Conservation (phyloP, 2,113 vertebrate species). For the Nannobrachium achirus region DNA sequence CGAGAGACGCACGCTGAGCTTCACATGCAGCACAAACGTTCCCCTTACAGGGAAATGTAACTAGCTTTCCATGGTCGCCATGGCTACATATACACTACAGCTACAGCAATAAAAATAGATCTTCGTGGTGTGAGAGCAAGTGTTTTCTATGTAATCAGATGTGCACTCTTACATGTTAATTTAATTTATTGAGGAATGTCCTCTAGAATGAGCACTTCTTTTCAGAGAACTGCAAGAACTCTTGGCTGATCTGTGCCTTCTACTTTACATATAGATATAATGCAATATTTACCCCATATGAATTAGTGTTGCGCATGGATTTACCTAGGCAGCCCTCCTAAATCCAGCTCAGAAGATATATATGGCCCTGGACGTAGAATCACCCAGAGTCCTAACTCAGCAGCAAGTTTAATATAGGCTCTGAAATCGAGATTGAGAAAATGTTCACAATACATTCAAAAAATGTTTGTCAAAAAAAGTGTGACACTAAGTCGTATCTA, state of each 20-base stretch:
- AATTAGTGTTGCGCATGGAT: neutral
- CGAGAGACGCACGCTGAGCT: constrained; percentile 11
- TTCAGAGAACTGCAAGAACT: neutral
- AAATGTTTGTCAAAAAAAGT: neutral
- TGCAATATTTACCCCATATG: neutral
- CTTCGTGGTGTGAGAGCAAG: constrained; percentile 29
- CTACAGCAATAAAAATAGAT: constrained; percentile 9
- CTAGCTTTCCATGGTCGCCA: constrained; percentile 1
- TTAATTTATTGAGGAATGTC: constrained; percentile 13
- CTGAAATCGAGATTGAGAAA: constrained; percentile 68
- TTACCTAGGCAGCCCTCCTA: constrained; percentile 92
- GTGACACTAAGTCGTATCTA: neutral
- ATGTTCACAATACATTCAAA: neutral
- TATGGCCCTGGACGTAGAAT: constrained; percentile 93
- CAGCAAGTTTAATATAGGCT: constrained; percentile 86
- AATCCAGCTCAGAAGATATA: constrained; percentile 89
- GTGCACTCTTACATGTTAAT: constrained; percentile 10
- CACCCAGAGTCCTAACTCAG: constrained; percentile 89
- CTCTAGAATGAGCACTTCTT: neutral
- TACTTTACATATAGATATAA: neutral
- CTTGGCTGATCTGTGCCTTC: neutral
- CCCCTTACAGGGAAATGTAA: constrained; percentile 8
- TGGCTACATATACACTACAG: too few species aligned
- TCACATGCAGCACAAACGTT: constrained; percentile 2
- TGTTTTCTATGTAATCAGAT: constrained; percentile 13